Percentiles rank a stretch among this genome's conserved stretches.
Evolutionary conservation across 2,888 invertebrate genomes (phyloP).

Genomic region (Ecliptopera silaceata): DNA sequence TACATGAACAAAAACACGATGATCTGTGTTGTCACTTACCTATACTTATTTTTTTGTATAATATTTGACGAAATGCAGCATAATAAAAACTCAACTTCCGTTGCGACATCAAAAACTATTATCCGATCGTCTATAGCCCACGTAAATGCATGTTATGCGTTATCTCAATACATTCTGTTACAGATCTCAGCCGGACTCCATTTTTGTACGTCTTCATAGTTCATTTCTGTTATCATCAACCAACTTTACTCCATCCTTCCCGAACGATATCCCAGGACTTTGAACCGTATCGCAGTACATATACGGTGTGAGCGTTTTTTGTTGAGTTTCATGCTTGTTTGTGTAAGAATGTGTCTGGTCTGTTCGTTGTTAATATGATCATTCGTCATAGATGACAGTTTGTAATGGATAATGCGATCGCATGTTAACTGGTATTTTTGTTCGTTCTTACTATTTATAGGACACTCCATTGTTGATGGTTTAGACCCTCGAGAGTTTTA

Average conservation of each 20-base stretch:
- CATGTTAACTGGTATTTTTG: constrained; percentile 49
- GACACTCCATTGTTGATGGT: constrained; percentile 36
- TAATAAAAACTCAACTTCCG: constrained; percentile 22
- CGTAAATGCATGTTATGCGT: constrained; percentile 64
- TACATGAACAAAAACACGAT: no score
- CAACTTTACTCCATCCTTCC: constrained; percentile 21
- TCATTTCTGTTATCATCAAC: constrained; percentile 37
- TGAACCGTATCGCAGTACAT: constrained; percentile 33
- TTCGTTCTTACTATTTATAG: constrained; percentile 38
- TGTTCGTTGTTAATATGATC: constrained; percentile 66
- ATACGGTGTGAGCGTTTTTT: not conserved
- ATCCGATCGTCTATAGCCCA: constrained; percentile 61
- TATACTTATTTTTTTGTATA: no score
- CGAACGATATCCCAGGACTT: constrained; percentile 20
- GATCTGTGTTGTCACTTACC: no score
- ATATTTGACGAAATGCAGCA: no score
- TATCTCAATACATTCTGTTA: constrained; percentile 67
- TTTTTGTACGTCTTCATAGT: constrained; percentile 61
- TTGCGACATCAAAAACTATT: constrained; percentile 55
- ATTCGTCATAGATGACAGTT: constrained; percentile 69
- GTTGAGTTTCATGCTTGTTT: constrained; percentile 9
- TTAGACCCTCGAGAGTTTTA: constrained; percentile 28
- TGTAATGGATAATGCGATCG: constrained; percentile 69
- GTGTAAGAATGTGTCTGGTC: constrained; percentile 42
- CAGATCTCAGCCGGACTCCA: constrained; percentile 54